These are phyloP conservation scores for Cnemophilus loriae DNA, from an alignment of 2,113 vertebrate genomes.

Conservation along the genomic window DNA sequence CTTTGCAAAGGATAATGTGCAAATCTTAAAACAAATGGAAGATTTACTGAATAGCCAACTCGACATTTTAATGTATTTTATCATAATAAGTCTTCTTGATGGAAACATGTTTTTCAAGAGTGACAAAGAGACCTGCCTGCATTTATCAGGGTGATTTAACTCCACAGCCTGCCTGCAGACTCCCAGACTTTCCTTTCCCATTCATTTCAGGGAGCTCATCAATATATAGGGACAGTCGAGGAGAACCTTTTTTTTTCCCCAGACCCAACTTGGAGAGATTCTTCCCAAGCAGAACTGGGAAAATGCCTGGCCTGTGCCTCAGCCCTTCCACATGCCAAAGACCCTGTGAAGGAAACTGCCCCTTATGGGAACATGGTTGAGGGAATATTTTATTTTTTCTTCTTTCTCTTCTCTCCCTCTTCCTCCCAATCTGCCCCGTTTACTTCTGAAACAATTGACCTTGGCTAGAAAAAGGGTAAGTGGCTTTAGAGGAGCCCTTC, in stretches of 20 bases:
- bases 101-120: constrained; percentile 71
- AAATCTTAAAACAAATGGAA: constrained; percentile 77
- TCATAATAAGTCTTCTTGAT: constrained; percentile 73
- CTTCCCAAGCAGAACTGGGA: not conserved
- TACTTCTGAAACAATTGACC: not conserved
- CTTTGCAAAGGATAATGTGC: constrained; percentile 68
- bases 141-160: constrained; percentile 63
- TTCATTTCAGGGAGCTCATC: constrained; percentile 40
- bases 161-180: constrained; percentile 45
- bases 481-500: not conserved
- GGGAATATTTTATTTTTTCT: not conserved
- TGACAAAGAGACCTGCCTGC: constrained; percentile 72
- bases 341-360: not conserved
- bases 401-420: not conserved
- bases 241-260: not conserved
- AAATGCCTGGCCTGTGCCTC: not conserved
- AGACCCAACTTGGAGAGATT: not conserved
- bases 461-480: not conserved
- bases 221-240: not conserved
- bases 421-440: not conserved
- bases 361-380: not conserved
- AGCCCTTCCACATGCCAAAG: not conserved
- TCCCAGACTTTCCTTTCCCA: constrained; percentile 20
- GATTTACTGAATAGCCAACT: constrained; percentile 68
- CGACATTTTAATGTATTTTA: constrained; percentile 68